phyloP scores from a whole-genome alignment of 2,888 invertebrate species.

The Disparrhopalites patrizii region DNA sequence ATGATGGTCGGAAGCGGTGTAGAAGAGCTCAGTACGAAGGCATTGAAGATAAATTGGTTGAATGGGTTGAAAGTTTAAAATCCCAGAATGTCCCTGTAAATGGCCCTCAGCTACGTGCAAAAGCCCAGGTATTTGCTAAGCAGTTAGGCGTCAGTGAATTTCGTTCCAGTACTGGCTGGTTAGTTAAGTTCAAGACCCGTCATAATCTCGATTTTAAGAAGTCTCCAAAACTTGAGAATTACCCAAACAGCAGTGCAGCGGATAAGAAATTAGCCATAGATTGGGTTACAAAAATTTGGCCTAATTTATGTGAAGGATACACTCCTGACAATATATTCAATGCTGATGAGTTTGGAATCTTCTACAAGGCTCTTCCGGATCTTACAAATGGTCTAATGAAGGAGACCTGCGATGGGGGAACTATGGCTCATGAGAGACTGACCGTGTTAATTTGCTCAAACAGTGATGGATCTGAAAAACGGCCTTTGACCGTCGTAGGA shows the following conservation, averaged over 20 bases:
- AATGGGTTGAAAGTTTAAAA: conserved; percentile 36
- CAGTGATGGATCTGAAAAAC: conserved; percentile 32
- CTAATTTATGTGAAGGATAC: conserved; percentile 29
- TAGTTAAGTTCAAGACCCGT: conserved; percentile 48
- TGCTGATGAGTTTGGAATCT: conserved; percentile 35
- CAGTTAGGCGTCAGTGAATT: conserved; percentile 36
- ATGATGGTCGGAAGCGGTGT: conserved; percentile 24
- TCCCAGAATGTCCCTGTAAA: conserved; percentile 50
- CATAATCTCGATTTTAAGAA: conserved; percentile 43
- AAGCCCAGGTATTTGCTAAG: conserved; percentile 35
- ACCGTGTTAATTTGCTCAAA: conserved; percentile 35
- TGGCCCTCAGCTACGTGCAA: conserved; percentile 35
- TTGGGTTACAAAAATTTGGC: conserved; percentile 47
- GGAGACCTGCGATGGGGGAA: conserved; percentile 38
- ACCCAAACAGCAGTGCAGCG: conserved; percentile 33
- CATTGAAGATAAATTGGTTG: conserved; percentile 30
- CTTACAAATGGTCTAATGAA: conserved; percentile 17
- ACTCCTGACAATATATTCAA: conserved; percentile 32
- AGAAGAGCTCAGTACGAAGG: conserved; percentile 28
- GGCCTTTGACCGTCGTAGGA: conserved; percentile 33
- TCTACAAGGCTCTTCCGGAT: conserved; percentile 31
- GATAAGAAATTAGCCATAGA: conserved; percentile 42
- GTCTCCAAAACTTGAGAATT: conserved; percentile 42
- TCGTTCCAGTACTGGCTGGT: conserved; percentile 48
- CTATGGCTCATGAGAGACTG: conserved; percentile 30